A percentile compares a stretch with the other conserved stretches of the same genome.
Conservation (phyloP, 1,140 invertebrate genomes). For the Apolygus lucorum region DNA sequence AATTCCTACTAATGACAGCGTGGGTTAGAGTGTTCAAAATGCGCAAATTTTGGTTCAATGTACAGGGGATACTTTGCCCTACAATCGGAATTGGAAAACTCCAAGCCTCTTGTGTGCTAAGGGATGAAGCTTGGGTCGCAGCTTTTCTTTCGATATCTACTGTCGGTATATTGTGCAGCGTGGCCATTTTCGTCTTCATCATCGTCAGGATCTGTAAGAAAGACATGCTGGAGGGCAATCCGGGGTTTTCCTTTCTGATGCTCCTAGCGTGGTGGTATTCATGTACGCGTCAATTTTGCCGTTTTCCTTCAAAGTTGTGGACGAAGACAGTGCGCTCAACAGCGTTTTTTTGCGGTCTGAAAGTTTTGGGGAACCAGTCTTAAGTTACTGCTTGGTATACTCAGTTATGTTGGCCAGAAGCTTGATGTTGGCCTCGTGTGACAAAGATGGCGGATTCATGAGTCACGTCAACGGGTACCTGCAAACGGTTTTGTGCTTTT, state of each 20-base stretch:
- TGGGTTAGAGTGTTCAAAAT: constrained; percentile 28
- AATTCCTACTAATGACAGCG: constrained; percentile 11
- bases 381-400: constrained; percentile 47
- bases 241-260: constrained; percentile 44
- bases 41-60: constrained; percentile 26
- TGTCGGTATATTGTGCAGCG: constrained; percentile 41
- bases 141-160: constrained; percentile 42
- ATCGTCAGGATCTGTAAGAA: constrained; percentile 44
- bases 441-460: constrained; percentile 46
- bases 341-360: constrained; percentile 40
- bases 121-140: constrained; percentile 42
- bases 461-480: constrained; percentile 52
- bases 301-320: constrained; percentile 36
- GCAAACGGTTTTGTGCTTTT: constrained; percentile 47
- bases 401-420: constrained; percentile 48
- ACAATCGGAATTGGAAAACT: constrained; percentile 12
- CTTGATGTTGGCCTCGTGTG: constrained; percentile 49
- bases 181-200: constrained; percentile 44
- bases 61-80: constrained; percentile 26
- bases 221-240: constrained; percentile 47
- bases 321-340: constrained; percentile 21
- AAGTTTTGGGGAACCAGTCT: constrained; percentile 45
- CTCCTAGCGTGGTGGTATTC: constrained; percentile 43
- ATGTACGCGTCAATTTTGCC: constrained; percentile 46
- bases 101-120: constrained; percentile 33